phyloP scores from a whole-genome alignment of 2,797 vertebrate species.

The Rhadinocentrus ornatus region DNA sequence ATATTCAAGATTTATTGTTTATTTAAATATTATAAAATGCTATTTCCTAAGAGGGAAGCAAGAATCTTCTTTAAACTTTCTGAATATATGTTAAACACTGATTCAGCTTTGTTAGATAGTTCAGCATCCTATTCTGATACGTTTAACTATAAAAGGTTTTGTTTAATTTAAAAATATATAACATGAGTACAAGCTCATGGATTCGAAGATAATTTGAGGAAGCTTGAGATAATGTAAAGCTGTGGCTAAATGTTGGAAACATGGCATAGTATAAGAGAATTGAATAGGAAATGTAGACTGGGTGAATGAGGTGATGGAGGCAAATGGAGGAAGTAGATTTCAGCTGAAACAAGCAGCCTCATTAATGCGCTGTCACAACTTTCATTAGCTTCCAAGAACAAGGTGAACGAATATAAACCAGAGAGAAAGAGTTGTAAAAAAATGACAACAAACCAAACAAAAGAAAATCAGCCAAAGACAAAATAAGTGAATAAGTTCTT shows the following conservation, averaged over 20 bases:
- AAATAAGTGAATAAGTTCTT: constrained; percentile 18
- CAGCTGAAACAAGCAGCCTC: constrained; percentile 85
- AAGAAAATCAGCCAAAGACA: constrained; percentile 44
- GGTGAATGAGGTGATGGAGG: constrained; percentile 58
- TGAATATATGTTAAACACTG: background rate
- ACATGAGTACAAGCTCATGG: constrained; percentile 13
- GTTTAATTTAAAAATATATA: constrained; percentile 43
- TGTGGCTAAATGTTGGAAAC: constrained; percentile 42
- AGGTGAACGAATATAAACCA: constrained; percentile 83
- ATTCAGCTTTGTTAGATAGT: background rate
- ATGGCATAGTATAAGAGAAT: constrained; percentile 38
- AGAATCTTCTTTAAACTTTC: background rate
- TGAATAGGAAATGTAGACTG: constrained; percentile 53
- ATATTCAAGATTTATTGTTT: background rate
- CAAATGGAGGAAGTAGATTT: constrained; percentile 74
- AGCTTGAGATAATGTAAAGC: constrained; percentile 37
- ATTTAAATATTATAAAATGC: background rate
- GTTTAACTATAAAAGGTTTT: constrained; percentile 14
- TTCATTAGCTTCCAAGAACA: constrained; percentile 88
- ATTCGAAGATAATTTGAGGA: constrained; percentile 31
- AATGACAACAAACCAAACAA: constrained; percentile 43
- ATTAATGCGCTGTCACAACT: constrained; percentile 91
- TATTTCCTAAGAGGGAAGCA: background rate
- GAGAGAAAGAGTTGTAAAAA: constrained; percentile 68
- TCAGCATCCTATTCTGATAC: constrained; percentile 5